Conservation (phyloP, 2,113 vertebrate species). For the Otis tarda region DNA sequence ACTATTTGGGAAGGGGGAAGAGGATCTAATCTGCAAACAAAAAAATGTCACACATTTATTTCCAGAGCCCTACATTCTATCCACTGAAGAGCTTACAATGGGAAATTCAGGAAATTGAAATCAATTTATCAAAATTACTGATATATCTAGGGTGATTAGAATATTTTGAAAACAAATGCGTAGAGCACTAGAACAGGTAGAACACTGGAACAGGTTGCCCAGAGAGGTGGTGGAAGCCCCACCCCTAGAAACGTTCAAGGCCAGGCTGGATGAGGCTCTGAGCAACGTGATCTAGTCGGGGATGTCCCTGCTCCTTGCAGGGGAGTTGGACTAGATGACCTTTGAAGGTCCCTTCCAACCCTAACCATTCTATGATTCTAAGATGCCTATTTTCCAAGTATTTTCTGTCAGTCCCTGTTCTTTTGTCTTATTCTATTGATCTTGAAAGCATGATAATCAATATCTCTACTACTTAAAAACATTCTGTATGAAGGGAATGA, state of each 20-base stretch:
- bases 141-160: not conserved
- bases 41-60: not conserved
- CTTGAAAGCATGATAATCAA: not conserved
- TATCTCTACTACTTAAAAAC: not conserved
- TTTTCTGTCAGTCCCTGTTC: not conserved
- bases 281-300: too few relatives aligned
- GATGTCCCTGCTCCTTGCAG: too few relatives aligned
- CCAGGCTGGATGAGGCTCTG: too few relatives aligned
- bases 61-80: not conserved
- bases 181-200: not conserved
- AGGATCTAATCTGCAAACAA: not conserved
- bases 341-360: too few relatives aligned
- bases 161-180: not conserved
- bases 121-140: not conserved
- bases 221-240: too few relatives aligned
- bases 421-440: not conserved
- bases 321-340: too few relatives aligned
- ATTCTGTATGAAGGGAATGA: not conserved
- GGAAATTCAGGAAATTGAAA: not conserved
- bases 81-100: not conserved
- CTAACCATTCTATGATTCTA: too few relatives aligned
- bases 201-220: too few relatives aligned
- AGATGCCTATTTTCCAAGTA: not conserved
- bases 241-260: too few relatives aligned
- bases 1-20: not conserved